Evolutionary conservation across 2,888 invertebrate genomes (phyloP), one percentile per base, ranked within the genome.

Genomic region (Papilio protenor): DNA sequence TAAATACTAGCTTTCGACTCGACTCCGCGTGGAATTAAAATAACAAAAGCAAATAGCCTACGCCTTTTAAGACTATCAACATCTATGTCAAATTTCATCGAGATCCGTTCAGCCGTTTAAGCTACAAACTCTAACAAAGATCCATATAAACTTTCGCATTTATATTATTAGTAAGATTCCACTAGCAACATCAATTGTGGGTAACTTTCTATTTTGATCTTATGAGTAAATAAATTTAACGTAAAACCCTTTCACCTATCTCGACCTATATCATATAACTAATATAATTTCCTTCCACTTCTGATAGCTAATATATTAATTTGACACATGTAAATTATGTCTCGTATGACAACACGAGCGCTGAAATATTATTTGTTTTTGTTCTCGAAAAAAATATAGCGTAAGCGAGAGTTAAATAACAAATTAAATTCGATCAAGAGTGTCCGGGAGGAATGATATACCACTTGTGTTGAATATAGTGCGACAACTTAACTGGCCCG

Each of bases 301-400:
- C 8, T n/a, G 49, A 52, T 59, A 57, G 52, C 61, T 77, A 70
- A 77, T 77, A 77, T 40, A 74, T 74, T 77, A 77, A 77, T 77
- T 77, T 77, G 77, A 77, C 77, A 75, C 47, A 52, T 77, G 77
- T 77, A 75, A 77, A 71, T 75, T 74, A 77, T 77, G 71, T 71
- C 74, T 70, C 40, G 40, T 27, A 27, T 27, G n/a, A 14, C 16
- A 33, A 40, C 40, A 8, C 71, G 40, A 40, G 21, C 70, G 47
- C 8, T 73, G 70, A 77, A 49, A 77, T 71, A 74, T 74, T 49
- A 33, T 40, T 61, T 33, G 70, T 61, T 75, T 74, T 70, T 59
- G 70, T 49, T 59, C 33, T 21, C 5, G 49, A 74, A 61, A 74
- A 49, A 52, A 57, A 69, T 47, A 33, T 21, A 49, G 3, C 18